Evolutionary conservation across 2,888 invertebrate species (phyloP).

Genomic region (Conus canariensis): DNA sequence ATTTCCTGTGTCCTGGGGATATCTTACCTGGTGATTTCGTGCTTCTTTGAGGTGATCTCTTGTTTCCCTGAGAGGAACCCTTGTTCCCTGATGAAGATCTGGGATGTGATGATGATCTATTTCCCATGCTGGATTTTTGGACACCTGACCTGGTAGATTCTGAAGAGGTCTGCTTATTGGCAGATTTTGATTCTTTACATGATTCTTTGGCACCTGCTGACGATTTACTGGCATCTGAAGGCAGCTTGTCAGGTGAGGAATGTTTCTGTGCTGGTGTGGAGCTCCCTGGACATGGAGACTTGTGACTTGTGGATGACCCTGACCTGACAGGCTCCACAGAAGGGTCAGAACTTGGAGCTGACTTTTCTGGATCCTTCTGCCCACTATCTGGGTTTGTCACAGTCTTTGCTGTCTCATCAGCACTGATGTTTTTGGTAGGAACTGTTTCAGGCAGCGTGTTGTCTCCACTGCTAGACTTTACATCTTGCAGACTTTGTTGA

Average conservation of each 20-base stretch:
- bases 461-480: neutral
- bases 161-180: neutral
- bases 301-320: neutral
- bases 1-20: neutral
- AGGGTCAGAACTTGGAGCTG: neutral
- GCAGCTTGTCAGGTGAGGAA: neutral
- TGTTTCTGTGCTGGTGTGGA: neutral
- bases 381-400: neutral
- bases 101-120: neutral
- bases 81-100: neutral
- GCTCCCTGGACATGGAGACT: neutral
- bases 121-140: neutral
- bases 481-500: neutral
- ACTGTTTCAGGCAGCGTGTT: neutral
- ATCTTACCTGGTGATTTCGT: neutral
- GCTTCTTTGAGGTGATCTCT: neutral
- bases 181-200: neutral
- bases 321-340: neutral
- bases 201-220: neutral
- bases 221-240: neutral
- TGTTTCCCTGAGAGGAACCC: neutral
- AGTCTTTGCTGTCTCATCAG: neutral
- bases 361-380: neutral
- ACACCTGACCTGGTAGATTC: neutral
- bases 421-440: neutral